Base-by-base conservation (phyloP, 2,888 invertebrate species). In the Mongoloraphidia duomilia region DNA sequence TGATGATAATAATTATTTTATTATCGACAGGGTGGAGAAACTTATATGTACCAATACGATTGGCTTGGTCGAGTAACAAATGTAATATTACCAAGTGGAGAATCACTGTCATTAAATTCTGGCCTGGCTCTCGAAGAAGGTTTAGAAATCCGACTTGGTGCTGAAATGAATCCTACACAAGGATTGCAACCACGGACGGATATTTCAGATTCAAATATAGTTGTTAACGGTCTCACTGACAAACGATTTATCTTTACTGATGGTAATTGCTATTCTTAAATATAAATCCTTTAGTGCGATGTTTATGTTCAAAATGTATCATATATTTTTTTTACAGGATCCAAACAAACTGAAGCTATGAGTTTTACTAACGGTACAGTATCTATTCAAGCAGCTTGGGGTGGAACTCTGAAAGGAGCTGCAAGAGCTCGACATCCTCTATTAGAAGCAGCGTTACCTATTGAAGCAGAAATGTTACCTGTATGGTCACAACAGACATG, bases 11-110 rank as follows among this genome's bases (percentile, higher is more conserved):
- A 35, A 38, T 47, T 44, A 38, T 49, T 47, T 39, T 49, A 47
- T 54, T 56, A 36, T 55, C 68, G 70, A 46, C 61, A 82, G 82
- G 86, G 86, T 53, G 84, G 85, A 17, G 87, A 89, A 61, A 87
- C 91, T 0, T 90, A 84, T 56, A 85, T 92, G 58, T 95, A 94
- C 67, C 84, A 87, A 60, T 95, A 94, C 61, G 92, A 95, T 61
- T 80, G 83, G 65, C 77, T 90, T 53, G 95, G 95, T 2, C 77
- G 94, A 41, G 83, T 92, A 3, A 84, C 82, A 0, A 83, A 84
- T 59, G 84, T 90, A 47, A 86, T 90, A 54, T 75, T 92, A 64
- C 92, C 95, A 33, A 93, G 92, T 55, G 95, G 95, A 49, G 92
- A 94, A 70, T 83, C 84, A 58, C 78, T 92, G 12, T 80, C 82